phyloP scores from a whole-genome alignment of 2,888 invertebrate species.

The Ormia ochracea region DNA sequence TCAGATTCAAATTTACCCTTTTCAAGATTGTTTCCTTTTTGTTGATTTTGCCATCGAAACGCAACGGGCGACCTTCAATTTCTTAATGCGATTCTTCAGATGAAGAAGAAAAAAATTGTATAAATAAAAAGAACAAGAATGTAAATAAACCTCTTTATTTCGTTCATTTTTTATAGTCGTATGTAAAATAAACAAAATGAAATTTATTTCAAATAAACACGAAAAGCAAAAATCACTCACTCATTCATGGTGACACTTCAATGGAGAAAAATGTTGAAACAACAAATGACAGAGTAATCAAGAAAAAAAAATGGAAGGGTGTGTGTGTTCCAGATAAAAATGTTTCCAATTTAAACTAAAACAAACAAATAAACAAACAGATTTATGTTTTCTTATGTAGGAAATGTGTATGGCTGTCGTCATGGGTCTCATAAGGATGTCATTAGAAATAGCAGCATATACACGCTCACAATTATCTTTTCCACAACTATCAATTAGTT shows the following conservation, averaged over 20 bases:
- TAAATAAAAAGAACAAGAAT: conserved; percentile 18
- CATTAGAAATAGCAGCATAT: background rate
- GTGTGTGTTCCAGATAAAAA: conserved; percentile 16
- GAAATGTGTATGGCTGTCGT: background rate
- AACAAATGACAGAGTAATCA: conserved; percentile 1
- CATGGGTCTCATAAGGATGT: background rate
- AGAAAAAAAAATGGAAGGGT: conserved; percentile 27
- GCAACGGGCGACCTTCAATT: conserved; percentile 58
- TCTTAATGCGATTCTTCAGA: conserved; percentile 27
- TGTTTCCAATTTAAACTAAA: conserved; percentile 45
- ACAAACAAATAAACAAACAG: background rate
- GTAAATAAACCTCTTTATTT: conserved; percentile 48
- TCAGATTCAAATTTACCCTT: conserved; percentile 41
- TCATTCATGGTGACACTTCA: conserved; percentile 58
- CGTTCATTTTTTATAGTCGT: conserved; percentile 35
- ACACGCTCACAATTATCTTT: background rate
- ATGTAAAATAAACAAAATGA: conserved; percentile 51
- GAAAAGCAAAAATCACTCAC: conserved; percentile 45
- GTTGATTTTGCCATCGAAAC: conserved; percentile 46
- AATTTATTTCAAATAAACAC: conserved; percentile 49
- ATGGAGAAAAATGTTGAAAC: background rate
- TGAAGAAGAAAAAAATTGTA: conserved; percentile 1
- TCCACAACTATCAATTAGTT: background rate
- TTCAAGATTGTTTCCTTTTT: conserved; percentile 13
- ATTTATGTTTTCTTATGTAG: background rate